Evolutionary conservation across 92 coral and sea anemone genomes (phyloP).

Genomic region (Anthopleura xanthogrammica): DNA sequence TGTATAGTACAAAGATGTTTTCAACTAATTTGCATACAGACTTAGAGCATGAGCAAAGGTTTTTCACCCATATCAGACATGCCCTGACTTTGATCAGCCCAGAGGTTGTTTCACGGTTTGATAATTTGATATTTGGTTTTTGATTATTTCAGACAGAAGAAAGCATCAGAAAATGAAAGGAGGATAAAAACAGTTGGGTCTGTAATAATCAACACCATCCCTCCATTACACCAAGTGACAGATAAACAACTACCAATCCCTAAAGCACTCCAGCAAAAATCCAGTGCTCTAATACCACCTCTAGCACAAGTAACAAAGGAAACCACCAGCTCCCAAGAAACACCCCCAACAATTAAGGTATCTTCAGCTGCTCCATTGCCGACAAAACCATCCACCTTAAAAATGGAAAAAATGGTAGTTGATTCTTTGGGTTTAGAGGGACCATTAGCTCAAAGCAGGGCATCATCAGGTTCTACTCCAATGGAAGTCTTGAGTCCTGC

Average conservation of each 20-base stretch:
- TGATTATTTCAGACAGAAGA: conserved; percentile 19
- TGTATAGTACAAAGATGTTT: too few species aligned
- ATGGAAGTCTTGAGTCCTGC: conserved; percentile 29
- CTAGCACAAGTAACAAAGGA: conserved; percentile 4
- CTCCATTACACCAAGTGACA: conserved; percentile 1
- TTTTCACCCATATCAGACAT: too few species aligned
- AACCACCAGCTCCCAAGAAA: not conserved
- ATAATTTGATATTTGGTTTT: not conserved
- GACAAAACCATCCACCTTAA: not conserved
- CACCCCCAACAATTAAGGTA: conserved; percentile 1
- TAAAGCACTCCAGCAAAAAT: conserved; percentile 60
- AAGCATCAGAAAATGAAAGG: not conserved
- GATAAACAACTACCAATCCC: conserved; percentile 37
- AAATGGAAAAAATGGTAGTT: conserved; percentile 39
- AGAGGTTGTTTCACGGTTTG: not conserved
- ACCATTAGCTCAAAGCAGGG: not conserved
- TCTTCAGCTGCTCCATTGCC: not conserved
- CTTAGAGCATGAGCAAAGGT: too few species aligned
- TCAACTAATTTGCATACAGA: too few species aligned
- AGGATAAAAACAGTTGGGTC: not conserved
- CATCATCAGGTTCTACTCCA: conserved; percentile 22
- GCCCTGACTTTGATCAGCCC: too few species aligned
- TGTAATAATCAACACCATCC: not conserved
- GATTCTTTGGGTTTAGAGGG: conserved; percentile 5
- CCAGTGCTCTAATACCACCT: conserved; percentile 61